Percentiles rank a stretch among this genome's conserved stretches.
phyloP scores from a whole-genome alignment of 1,140 invertebrate genomes.

The Drosophila repletoides region DNA sequence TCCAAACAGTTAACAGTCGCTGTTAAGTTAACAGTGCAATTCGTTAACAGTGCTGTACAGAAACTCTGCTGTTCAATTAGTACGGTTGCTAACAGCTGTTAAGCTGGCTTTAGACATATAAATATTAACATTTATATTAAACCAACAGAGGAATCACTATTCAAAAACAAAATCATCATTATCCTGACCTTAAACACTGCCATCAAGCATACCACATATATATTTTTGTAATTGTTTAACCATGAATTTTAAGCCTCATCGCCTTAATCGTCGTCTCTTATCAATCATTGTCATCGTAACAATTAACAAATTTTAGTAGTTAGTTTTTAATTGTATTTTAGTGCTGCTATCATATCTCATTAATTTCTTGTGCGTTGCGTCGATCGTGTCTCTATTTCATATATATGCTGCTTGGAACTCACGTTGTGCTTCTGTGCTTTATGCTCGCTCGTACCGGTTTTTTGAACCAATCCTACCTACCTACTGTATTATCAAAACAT shows the following conservation, averaged over 20 bases:
- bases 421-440: conserved; percentile 60
- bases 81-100: too few relatives aligned
- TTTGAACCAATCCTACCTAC: conserved; percentile 1
- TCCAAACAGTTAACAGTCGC: too few relatives aligned
- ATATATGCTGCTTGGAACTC: conserved; percentile 65
- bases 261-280: conserved; percentile 23
- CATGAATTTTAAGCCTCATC: conserved; percentile 55
- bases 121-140: not conserved
- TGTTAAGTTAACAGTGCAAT: too few relatives aligned
- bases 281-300: conserved; percentile 52
- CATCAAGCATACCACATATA: too few relatives aligned
- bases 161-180: not conserved
- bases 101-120: conserved; percentile 1
- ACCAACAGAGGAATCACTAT: not conserved
- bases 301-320: conserved; percentile 40
- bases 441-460: conserved; percentile 40
- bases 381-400: conserved; percentile 63
- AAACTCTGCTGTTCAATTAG: too few relatives aligned
- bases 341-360: conserved; percentile 36
- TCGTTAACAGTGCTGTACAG: too few relatives aligned
- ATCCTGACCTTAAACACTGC: not conserved
- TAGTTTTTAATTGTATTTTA: conserved; percentile 10
- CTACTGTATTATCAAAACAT: conserved; percentile 45
- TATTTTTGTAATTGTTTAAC: not conserved
- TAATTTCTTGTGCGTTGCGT: conserved; percentile 42